These are phyloP conservation scores for Tridacna crocea DNA, from an alignment of 2,888 invertebrate genomes.

Conservation along the genomic window DNA sequence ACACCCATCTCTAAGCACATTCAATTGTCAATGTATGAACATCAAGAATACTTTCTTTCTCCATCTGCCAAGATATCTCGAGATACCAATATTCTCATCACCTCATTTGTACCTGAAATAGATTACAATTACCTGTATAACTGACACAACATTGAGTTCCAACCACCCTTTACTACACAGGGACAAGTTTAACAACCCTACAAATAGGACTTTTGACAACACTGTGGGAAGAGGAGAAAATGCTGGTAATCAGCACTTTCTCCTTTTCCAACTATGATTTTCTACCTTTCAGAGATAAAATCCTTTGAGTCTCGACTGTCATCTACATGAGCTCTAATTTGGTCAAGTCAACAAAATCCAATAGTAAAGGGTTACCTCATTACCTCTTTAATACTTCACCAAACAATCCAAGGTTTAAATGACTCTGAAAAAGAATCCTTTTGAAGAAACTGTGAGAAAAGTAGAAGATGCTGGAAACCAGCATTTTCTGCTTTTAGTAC, in stretches of 20 bases:
- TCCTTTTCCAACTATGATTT: neutral
- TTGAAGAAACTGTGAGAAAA: too few relatives aligned
- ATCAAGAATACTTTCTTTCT: conserved; percentile 64
- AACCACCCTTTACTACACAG: neutral
- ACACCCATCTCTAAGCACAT: neutral
- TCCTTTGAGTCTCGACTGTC: neutral
- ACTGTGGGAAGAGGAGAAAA: neutral
- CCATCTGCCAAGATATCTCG: conserved; percentile 82
- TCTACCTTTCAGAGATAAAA: neutral
- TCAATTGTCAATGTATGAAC: neutral
- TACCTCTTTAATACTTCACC: neutral
- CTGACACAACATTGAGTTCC: neutral
- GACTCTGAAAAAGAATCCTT: too few relatives aligned
- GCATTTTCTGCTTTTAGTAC: too few relatives aligned
- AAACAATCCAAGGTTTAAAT: too few relatives aligned
- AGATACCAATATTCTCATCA: conserved; percentile 85
- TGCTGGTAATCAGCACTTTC: neutral
- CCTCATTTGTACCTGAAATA: conserved; percentile 85
- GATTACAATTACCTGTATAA: conserved; percentile 5
- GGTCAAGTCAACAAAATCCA: neutral
- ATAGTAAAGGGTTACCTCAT: neutral
- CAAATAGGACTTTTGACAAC: neutral
- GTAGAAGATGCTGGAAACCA: too few relatives aligned
- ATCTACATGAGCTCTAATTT: neutral
- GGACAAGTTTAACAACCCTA: neutral